A percentile compares a stretch with the other conserved stretches of the same genome.
phyloP scores from a whole-genome alignment of 1,140 invertebrate species.

The Drosophila cardini region DNA sequence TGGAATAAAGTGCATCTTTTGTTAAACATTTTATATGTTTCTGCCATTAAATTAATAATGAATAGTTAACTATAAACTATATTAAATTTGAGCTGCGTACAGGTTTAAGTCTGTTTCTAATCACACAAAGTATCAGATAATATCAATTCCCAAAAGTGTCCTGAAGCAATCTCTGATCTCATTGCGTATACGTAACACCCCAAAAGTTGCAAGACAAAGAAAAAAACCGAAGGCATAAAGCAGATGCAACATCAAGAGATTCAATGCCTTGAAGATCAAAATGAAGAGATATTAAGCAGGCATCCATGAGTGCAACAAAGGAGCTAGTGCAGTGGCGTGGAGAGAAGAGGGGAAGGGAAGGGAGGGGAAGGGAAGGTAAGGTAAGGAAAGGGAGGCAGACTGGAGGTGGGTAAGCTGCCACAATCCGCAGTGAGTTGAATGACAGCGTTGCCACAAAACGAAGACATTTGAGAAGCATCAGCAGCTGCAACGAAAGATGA shows the following conservation, averaged over 20 bases:
- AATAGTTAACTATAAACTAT: too few relatives aligned
- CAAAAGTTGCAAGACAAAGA: not conserved
- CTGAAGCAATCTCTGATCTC: not conserved
- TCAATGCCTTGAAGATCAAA: slow-evolving; percentile 31
- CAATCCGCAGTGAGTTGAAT: slow-evolving; percentile 53
- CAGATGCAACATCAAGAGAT: not conserved
- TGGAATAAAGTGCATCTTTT: too few relatives aligned
- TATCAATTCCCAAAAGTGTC: slow-evolving; percentile 2
- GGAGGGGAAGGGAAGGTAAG: not conserved
- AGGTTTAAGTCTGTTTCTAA: too few relatives aligned
- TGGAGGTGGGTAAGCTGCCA: slow-evolving; percentile 14
- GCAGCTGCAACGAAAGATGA: slow-evolving; percentile 4
- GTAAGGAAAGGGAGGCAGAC: not conserved
- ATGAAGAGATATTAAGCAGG: slow-evolving; percentile 32
- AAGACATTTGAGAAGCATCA: slow-evolving; percentile 51
- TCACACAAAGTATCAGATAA: too few relatives aligned
- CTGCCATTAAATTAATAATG: too few relatives aligned
- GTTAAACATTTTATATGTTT: too few relatives aligned
- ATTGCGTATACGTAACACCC: not conserved
- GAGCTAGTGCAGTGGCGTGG: too few relatives aligned
- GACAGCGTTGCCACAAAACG: slow-evolving; percentile 59
- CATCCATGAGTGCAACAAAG: slow-evolving; percentile 14
- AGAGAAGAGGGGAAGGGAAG: too few relatives aligned
- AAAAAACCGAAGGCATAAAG: not conserved
- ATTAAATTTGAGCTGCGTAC: too few relatives aligned